These are phyloP conservation scores for Emys orbicularis DNA, from an alignment of 2,797 vertebrate species.

Conservation along the genomic window DNA sequence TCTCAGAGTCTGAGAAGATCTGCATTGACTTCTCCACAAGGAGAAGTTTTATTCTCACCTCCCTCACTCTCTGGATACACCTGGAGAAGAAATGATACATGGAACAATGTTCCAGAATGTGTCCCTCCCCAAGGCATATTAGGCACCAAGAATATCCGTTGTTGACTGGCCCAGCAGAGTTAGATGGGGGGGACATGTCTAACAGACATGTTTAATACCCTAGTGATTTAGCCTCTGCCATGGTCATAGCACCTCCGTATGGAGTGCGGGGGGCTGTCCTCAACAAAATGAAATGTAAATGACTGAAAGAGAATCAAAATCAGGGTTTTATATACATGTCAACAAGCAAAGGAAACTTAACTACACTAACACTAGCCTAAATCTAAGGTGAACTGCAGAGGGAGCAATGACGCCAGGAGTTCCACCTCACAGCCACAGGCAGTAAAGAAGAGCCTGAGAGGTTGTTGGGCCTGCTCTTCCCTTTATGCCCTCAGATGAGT, in stretches of 20 bases:
- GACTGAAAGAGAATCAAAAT: neutral
- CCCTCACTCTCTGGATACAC: neutral
- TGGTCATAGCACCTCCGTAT: neutral
- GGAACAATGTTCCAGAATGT: neutral
- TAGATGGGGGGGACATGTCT: accelerated
- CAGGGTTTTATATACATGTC: neutral
- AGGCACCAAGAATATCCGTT: neutral
- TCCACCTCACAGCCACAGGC: neutral
- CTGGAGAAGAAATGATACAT: neutral
- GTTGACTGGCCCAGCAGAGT: neutral
- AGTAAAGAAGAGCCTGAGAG: neutral
- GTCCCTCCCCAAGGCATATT: neutral
- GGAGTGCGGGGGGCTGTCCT: neutral
- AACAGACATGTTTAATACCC: neutral
- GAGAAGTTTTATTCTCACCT: neutral
- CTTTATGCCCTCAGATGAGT: neutral
- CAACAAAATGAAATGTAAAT: neutral
- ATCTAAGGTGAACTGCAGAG: neutral
- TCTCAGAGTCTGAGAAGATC: neutral
- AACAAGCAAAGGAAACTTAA: neutral
- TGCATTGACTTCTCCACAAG: neutral
- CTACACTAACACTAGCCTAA: neutral
- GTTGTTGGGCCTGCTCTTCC: neutral
- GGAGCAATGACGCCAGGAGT: neutral
- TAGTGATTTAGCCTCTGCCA: neutral